These are phyloP conservation scores for Copidosoma floridanum DNA, from an alignment of 1,140 invertebrate species.

Conservation along the genomic window DNA sequence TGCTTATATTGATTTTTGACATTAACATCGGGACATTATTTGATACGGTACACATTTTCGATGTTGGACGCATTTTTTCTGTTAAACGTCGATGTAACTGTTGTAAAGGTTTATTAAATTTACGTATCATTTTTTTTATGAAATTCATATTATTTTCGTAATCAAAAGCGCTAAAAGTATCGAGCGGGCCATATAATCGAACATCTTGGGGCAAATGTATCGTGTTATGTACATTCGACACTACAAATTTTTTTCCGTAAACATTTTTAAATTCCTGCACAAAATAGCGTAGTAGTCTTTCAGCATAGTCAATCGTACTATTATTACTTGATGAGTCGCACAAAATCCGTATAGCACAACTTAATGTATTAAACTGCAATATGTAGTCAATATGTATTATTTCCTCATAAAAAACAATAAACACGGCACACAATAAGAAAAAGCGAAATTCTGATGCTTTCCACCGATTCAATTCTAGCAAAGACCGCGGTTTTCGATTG, in stretches of 20 bases:
- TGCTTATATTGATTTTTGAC: background rate
- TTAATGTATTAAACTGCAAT: conserved; percentile 20
- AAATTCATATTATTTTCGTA: conserved; percentile 26
- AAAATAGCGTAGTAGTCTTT: conserved; percentile 21
- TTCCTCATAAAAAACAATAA: conserved; percentile 10
- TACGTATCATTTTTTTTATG: conserved; percentile 25
- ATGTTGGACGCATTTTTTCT: background rate
- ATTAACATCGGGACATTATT: background rate
- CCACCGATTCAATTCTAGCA: conserved; percentile 8
- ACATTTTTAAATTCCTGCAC: conserved; percentile 4
- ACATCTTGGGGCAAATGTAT: conserved; percentile 23
- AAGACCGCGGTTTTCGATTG: conserved; percentile 14
- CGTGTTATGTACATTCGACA: too few species aligned
- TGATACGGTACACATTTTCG: background rate
- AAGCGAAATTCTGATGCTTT: conserved; percentile 26
- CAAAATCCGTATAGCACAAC: conserved; percentile 30
- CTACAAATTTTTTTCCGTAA: conserved; percentile 14
- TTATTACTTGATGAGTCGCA: conserved; percentile 13
- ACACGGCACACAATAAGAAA: conserved; percentile 22
- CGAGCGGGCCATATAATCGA: conserved; percentile 13
- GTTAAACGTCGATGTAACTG: conserved; percentile 6
- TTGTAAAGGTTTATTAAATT: too few species aligned
- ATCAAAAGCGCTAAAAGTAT: conserved; percentile 25
- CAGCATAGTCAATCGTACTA: conserved; percentile 16
- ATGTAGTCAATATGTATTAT: conserved; percentile 12